Evolutionary conservation across 2,888 invertebrate genomes (phyloP), one percentile per base, ranked within the genome.

Genomic region (Agrotis ipsilon): DNA sequence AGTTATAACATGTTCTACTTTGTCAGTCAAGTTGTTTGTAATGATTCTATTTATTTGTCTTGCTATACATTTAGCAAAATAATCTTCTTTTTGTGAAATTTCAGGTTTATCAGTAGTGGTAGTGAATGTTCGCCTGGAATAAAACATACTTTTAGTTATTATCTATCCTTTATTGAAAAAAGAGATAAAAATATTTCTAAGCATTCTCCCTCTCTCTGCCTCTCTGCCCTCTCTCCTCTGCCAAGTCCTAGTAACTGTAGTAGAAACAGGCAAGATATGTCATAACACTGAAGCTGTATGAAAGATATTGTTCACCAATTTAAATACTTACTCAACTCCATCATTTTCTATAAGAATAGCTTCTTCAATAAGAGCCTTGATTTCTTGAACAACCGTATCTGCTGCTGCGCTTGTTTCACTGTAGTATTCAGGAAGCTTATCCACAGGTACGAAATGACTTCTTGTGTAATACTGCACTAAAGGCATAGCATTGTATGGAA

Each of bases 391-490:
- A 32, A 97, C 88, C 21, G 92, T 87, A 75, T 96, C 95, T 13
- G 97, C 94, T 52, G 92, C 88, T 2, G 92, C 85, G 71, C 95
- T 92, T 19, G 96, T 88, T 66, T 96, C 93, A 54, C 94, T 92
- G 72, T 98, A 97, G 73, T 92, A 90, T 24, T 96, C 94, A 2
- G 98, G 98, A n/a, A 98, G 93, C 58, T 91, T 92, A 49, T 97
- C 93, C 60, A 95, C 90, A 67, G 96, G 92, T 62, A 97, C 96
- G 46, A 98, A 94, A 89, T 98, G 97, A 6, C 98, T 99, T 91
- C 97, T 97, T 7, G 99, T 99, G 69, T 97, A 97, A 89, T 97
- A 97, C 87, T 98, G 98, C 52, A 97, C 96, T 66, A 98, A 94
- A 0, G 97, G 96, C 89, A 98, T 91, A 58, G 97, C 96, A 92